A percentile compares a stretch with the other conserved stretches of the same genome.
These are phyloP conservation scores for Lordiphosa collinella DNA, from an alignment of 1,140 invertebrate genomes.

Conservation along the genomic window DNA sequence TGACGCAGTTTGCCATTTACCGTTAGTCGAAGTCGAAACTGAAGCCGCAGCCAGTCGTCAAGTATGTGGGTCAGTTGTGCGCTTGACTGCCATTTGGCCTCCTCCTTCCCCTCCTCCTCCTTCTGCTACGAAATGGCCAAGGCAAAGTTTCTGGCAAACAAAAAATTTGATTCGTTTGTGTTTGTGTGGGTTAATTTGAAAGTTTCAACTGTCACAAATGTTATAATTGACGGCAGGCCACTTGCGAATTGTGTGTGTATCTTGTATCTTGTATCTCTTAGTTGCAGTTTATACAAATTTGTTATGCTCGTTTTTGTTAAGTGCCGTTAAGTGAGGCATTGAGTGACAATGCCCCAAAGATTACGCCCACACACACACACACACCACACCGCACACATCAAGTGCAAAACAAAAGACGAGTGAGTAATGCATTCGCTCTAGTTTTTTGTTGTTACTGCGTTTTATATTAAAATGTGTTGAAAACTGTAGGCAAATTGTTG, in stretches of 20 bases:
- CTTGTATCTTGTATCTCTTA: constrained; percentile 31
- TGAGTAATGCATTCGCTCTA: constrained; percentile 39
- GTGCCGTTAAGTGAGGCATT: constrained; percentile 64
- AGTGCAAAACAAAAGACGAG: constrained; percentile 36
- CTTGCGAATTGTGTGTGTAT: constrained; percentile 18
- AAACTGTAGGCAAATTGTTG: background rate
- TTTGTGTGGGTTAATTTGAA: constrained; percentile 61
- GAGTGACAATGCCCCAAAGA: constrained; percentile 56
- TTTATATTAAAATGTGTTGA: background rate
- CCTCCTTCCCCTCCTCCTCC: constrained; percentile 12
- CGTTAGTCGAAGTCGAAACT: constrained; percentile 41
- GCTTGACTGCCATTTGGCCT: constrained; percentile 50
- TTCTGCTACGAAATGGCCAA: constrained; percentile 22
- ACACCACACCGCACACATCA: constrained; percentile 23
- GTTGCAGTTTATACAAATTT: constrained; percentile 45
- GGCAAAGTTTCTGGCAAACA: constrained; percentile 31
- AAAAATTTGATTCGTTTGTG: background rate
- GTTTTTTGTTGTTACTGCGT: constrained; percentile 12
- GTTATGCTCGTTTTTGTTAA: constrained; percentile 52
- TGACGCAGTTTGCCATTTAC: constrained; percentile 46
- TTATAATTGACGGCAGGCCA: constrained; percentile 52
- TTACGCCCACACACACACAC: constrained; percentile 43
- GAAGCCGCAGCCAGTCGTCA: constrained; percentile 33
- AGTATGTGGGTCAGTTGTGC: constrained; percentile 60
- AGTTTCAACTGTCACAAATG: constrained; percentile 58